These are phyloP conservation scores for Panagrolaimus sp. DNA, from an alignment of 1,140 invertebrate genomes.

Conservation along the genomic window DNA sequence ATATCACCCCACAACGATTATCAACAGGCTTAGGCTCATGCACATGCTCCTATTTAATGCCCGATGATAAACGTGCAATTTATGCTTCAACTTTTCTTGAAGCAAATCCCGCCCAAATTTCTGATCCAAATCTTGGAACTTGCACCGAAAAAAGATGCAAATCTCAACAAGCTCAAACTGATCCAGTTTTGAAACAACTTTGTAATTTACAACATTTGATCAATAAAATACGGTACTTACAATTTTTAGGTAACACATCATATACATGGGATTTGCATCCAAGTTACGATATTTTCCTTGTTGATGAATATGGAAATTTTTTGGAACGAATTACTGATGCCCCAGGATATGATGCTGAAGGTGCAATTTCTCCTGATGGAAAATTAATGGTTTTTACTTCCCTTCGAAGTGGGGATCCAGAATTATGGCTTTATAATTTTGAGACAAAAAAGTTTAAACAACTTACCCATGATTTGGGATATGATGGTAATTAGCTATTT, in stretches of 20 bases:
- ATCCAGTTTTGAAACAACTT: constrained; percentile 35
- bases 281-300: constrained; percentile 35
- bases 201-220: constrained; percentile 18
- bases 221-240: neutral
- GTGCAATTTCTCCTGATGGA: constrained; percentile 40
- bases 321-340: constrained; percentile 28
- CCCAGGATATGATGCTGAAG: constrained; percentile 40
- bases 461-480: constrained; percentile 25
- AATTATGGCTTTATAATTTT: constrained; percentile 27
- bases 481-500: no score
- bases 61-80: constrained; percentile 28
- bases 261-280: constrained; percentile 40
- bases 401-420: constrained; percentile 35
- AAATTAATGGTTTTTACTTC: constrained; percentile 40
- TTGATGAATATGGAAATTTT: constrained; percentile 38
- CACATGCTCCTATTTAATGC: constrained; percentile 40
- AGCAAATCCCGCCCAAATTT: neutral
- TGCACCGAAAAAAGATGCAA: constrained; percentile 33
- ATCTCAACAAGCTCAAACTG: constrained; percentile 30
- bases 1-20: constrained; percentile 18
- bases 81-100: constrained; percentile 35
- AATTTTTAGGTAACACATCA: constrained; percentile 28
- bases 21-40: constrained; percentile 33
- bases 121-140: constrained; percentile 16
- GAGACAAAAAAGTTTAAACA: constrained; percentile 6